phyloP scores from a whole-genome alignment of 2,888 invertebrate genomes.

The Bombylius major region DNA sequence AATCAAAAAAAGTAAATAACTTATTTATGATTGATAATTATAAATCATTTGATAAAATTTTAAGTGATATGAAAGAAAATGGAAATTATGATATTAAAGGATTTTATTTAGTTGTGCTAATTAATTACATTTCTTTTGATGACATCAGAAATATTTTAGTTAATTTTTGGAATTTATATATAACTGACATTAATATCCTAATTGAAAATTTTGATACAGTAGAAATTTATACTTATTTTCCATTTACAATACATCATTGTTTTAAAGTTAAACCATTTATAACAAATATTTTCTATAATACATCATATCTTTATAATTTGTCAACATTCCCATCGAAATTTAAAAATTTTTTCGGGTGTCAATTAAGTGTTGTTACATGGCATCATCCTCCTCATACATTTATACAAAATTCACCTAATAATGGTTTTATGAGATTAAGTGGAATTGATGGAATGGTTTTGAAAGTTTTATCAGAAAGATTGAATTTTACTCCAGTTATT shows the following conservation, averaged over 20 bases:
- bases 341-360: constrained; percentile 8
- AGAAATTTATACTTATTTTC: neutral
- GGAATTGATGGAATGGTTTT: constrained; percentile 12
- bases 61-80: neutral
- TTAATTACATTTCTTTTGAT: no score
- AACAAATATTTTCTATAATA: neutral
- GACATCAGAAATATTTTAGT: neutral
- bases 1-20: neutral
- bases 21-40: neutral
- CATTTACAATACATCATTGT: neutral
- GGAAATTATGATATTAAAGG: neutral
- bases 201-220: neutral
- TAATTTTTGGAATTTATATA: neutral
- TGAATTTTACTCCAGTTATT: constrained; percentile 9
- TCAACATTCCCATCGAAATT: constrained; percentile 10
- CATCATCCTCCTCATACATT: constrained; percentile 7
- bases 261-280: neutral
- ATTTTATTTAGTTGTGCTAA: neutral
- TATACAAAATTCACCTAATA: neutral
- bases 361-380: constrained; percentile 5
- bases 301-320: neutral
- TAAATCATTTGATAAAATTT: neutral
- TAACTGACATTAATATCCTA: neutral
- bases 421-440: neutral
- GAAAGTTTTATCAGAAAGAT: constrained; percentile 3